phyloP scores from a whole-genome alignment of 1,140 invertebrate genomes.

The Contarinia nasturtii region DNA sequence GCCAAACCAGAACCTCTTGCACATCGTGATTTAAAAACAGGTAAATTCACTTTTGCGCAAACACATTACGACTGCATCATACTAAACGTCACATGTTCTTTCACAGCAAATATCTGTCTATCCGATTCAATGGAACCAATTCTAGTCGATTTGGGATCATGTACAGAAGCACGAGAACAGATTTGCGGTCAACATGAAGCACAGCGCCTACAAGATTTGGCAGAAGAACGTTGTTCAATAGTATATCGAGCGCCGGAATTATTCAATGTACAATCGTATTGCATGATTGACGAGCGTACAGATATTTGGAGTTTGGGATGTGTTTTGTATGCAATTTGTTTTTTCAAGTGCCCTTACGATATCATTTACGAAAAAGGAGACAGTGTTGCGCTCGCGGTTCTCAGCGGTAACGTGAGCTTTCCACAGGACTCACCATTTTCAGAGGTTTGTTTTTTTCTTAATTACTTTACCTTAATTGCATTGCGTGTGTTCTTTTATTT shows the following conservation, averaged over 20 bases:
- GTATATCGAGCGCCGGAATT: conserved; percentile 74
- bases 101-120: conserved; percentile 50
- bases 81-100: too few species aligned
- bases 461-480: too few species aligned
- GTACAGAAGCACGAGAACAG: conserved; percentile 50
- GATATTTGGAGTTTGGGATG: conserved; percentile 84
- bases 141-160: conserved; percentile 72
- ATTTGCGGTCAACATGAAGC: conserved; percentile 54
- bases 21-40: conserved; percentile 67
- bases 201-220: conserved; percentile 55
- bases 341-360: conserved; percentile 74
- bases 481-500: too few species aligned
- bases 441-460: conserved; percentile 25
- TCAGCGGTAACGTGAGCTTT: conserved; percentile 56
- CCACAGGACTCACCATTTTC: conserved; percentile 46
- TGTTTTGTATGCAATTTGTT: conserved; percentile 67
- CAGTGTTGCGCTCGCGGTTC: conserved; percentile 67
- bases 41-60: neutral
- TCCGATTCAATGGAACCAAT: conserved; percentile 49
- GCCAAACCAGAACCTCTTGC: conserved; percentile 51
- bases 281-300: conserved; percentile 62
- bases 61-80: neutral
- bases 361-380: conserved; percentile 68
- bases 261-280: conserved; percentile 66
- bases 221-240: conserved; percentile 71